Conservation (phyloP, 2,113 vertebrate genomes). For the Tetrax tetrax region DNA sequence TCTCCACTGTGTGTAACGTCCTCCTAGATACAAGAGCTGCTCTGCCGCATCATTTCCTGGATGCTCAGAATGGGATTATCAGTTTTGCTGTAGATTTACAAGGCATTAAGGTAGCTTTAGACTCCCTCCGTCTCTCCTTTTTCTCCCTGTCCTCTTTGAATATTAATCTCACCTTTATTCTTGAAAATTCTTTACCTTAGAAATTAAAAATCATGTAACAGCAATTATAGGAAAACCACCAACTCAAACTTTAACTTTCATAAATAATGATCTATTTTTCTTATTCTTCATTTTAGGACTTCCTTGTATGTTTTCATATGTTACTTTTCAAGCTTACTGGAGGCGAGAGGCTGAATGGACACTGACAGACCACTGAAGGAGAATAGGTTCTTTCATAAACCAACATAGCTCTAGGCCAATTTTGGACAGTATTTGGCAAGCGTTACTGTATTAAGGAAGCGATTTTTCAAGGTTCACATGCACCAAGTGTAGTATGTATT, state of each 20-base stretch:
- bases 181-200: not conserved
- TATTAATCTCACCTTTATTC: not conserved
- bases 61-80: not conserved
- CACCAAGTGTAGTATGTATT: not conserved
- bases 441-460: not conserved
- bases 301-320: not conserved
- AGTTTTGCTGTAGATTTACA: not conserved
- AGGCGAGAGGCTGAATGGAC: not conserved
- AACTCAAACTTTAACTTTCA: not conserved
- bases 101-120: not conserved
- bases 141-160: not conserved
- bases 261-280: not conserved
- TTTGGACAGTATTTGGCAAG: conserved; percentile 23
- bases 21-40: not conserved
- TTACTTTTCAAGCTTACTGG: not conserved
- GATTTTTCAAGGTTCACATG: conserved; percentile 34
- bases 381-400: not conserved
- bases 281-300: not conserved
- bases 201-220: not conserved
- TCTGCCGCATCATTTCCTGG: not conserved
- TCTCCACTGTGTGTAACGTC: not conserved
- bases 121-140: not conserved
- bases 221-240: not conserved
- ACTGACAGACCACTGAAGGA: not conserved
- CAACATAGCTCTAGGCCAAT: not conserved